These are phyloP conservation scores for Julus scanicus DNA, from an alignment of 2,888 invertebrate species.

Conservation along the genomic window DNA sequence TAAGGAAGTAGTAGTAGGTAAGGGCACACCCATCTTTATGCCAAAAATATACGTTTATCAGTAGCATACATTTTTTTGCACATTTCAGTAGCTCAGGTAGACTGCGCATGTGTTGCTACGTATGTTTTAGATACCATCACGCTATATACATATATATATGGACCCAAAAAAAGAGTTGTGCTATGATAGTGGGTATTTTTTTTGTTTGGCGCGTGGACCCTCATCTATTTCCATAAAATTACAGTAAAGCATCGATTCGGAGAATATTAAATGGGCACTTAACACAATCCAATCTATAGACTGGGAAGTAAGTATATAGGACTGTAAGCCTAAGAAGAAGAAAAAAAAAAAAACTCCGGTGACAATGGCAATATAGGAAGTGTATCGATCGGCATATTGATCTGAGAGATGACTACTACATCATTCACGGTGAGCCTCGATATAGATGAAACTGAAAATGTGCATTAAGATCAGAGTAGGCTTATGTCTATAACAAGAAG, in stretches of 20 bases:
- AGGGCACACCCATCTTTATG: conserved; percentile 29
- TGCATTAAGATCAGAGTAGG: conserved; percentile 36
- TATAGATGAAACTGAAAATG: conserved; percentile 34
- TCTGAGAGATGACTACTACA: background rate
- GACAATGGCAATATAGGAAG: conserved; percentile 39
- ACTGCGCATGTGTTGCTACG: background rate
- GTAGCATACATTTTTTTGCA: background rate
- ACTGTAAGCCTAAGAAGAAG: background rate
- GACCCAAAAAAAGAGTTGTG: background rate
- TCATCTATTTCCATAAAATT: conserved; percentile 42
- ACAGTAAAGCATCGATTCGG: conserved; percentile 39
- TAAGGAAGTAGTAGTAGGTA: background rate
- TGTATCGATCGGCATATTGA: conserved; percentile 12
- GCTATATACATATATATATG: background rate
- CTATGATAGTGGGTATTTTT: background rate
- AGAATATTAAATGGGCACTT: conserved; percentile 42
- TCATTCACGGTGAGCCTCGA: conserved; percentile 5
- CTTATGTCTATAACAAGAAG: background rate
- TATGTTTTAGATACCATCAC: conserved; percentile 9
- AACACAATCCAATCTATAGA: conserved; percentile 36
- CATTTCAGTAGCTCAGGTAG: background rate
- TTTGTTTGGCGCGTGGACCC: background rate
- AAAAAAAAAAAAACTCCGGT: background rate
- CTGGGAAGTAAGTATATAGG: background rate
- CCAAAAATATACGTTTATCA: background rate